Conservation (phyloP, 64 coral and sea anemone species). For the Stylophora pistillata region DNA sequence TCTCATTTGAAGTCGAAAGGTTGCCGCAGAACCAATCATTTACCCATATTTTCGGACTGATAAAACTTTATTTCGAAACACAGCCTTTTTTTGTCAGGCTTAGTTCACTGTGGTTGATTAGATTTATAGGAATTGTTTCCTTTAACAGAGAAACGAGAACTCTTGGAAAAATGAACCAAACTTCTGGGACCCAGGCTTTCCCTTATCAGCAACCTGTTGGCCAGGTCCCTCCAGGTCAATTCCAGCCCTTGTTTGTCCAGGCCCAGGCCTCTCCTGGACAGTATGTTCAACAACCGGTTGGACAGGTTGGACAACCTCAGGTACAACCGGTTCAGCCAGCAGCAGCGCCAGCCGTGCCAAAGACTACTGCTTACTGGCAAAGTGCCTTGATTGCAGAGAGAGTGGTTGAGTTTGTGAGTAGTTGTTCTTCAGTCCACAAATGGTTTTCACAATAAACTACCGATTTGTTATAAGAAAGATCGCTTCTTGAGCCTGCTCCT, state of each 20-base stretch:
- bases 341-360: neutral
- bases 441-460: neutral
- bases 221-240: constrained; percentile 13
- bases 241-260: neutral
- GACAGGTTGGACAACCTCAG: neutral
- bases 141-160: neutral
- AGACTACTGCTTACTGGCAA: constrained; percentile 4
- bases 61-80: too few relatives aligned
- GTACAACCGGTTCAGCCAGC: neutral
- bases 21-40: neutral
- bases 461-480: neutral
- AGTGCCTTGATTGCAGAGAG: neutral
- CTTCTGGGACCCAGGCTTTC: neutral
- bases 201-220: neutral
- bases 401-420: constrained; percentile 19
- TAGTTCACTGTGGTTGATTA: neutral
- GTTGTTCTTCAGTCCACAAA: neutral
- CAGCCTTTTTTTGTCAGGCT: neutral
- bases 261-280: neutral
- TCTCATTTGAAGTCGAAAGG: too few relatives aligned
- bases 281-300: neutral
- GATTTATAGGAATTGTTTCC: neutral
- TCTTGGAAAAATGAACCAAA: neutral
- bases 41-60: neutral
- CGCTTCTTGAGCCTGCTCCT: too few relatives aligned